Evolutionary conservation across 2,888 invertebrate species (phyloP).

Genomic region (Apeira syringaria): DNA sequence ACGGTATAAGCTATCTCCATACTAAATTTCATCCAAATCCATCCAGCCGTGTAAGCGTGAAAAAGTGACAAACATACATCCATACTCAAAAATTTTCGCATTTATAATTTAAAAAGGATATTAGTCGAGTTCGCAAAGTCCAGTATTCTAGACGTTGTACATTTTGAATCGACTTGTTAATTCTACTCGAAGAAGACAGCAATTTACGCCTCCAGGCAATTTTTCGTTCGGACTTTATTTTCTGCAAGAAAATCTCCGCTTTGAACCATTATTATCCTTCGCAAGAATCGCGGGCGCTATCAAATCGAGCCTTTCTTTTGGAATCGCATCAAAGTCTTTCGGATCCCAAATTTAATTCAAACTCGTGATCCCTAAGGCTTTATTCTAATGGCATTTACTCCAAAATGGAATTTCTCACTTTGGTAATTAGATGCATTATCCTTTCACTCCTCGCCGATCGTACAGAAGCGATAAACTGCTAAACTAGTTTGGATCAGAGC

Average conservation of each 20-base stretch:
- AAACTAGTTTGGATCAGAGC: conserved; percentile 53
- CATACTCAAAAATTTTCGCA: too few relatives aligned
- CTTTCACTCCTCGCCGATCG: conserved; percentile 39
- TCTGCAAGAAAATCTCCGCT: conserved; percentile 35
- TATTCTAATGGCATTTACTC: conserved; percentile 28
- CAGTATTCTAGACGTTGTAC: conserved; percentile 1
- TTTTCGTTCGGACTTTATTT: conserved; percentile 43
- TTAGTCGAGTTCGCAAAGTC: too few relatives aligned
- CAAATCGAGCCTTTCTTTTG: conserved; percentile 44
- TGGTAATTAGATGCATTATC: conserved; percentile 51
- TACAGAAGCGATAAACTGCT: conserved; percentile 57
- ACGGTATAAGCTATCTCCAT: too few relatives aligned
- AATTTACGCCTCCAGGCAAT: conserved; percentile 36
- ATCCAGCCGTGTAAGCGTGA: too few relatives aligned
- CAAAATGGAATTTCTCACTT: conserved; percentile 41
- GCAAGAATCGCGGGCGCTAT: conserved; percentile 38
- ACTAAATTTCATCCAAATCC: too few relatives aligned
- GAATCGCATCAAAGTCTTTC: conserved; percentile 41
- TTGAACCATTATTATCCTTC: conserved; percentile 47
- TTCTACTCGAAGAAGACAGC: conserved; percentile 39
- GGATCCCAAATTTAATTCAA: conserved; percentile 45
- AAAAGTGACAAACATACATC: too few relatives aligned
- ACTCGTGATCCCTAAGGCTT: conserved; percentile 34
- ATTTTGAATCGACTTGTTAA: conserved; percentile 16
- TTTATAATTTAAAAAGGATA: too few relatives aligned